phyloP scores from a whole-genome alignment of 2,113 vertebrate genomes.

The Aphelocoma coerulescens region DNA sequence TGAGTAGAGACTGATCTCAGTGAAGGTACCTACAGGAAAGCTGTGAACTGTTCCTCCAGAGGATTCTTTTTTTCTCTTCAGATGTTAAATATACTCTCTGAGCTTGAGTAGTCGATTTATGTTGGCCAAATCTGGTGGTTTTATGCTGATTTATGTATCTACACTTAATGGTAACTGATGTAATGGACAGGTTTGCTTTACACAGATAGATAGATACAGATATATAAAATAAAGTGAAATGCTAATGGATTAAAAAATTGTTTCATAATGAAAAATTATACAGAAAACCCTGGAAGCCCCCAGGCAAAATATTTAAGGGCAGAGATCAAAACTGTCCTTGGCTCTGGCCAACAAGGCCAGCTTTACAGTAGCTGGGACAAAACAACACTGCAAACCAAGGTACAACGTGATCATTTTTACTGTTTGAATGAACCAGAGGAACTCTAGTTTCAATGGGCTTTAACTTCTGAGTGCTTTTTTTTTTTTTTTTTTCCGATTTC shows the following conservation, averaged over 20 bases:
- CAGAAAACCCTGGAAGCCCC: background rate
- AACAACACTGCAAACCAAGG: background rate
- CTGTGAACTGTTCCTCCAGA: background rate
- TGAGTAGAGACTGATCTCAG: background rate
- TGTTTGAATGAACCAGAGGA: background rate
- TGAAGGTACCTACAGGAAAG: background rate
- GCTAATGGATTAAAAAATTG: background rate
- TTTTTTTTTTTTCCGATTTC: background rate
- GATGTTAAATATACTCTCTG: background rate
- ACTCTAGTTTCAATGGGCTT: background rate
- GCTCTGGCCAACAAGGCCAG: background rate
- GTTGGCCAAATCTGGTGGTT: background rate
- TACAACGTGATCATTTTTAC: fast-evolving
- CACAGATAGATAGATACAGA: background rate
- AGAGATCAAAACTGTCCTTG: background rate
- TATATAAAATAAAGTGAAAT: background rate
- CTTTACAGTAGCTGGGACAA: background rate
- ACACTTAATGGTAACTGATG: background rate
- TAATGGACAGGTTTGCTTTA: background rate
- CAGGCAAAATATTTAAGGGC: background rate
- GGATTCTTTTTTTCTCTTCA: background rate
- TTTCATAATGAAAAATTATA: background rate
- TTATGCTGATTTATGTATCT: background rate
- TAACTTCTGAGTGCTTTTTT: background rate
- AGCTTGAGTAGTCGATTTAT: background rate